Evolutionary conservation across 2,113 vertebrate genomes (phyloP).

Genomic region (Panthera uncia): DNA sequence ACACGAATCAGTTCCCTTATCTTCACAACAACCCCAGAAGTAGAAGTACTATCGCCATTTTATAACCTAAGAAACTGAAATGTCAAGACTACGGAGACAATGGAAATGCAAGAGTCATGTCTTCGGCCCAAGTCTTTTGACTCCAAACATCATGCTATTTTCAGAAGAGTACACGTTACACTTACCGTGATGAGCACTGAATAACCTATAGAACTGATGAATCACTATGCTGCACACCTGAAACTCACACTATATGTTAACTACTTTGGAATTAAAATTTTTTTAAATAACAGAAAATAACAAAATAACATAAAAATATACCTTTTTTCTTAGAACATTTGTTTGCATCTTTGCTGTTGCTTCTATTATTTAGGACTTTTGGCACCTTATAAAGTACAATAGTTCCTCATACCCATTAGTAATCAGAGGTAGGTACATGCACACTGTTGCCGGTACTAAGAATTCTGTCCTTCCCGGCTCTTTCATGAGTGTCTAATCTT

Average conservation of each 20-base stretch:
- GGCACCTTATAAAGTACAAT: not conserved
- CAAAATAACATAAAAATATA: not conserved
- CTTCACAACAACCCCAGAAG: not conserved
- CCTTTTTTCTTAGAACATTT: not conserved
- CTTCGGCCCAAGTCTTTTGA: not conserved
- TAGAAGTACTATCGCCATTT: not conserved
- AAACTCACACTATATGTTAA: not conserved
- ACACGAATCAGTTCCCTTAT: not conserved
- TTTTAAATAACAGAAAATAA: not conserved
- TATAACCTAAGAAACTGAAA: conserved; percentile 19
- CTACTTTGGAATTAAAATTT: not conserved
- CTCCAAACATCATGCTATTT: not conserved
- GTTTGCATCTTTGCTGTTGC: not conserved
- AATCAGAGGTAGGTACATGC: not conserved
- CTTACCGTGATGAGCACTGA: not conserved
- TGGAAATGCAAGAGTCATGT: not conserved
- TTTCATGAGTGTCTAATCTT: not conserved
- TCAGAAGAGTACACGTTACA: not conserved
- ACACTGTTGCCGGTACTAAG: not conserved
- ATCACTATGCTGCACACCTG: not conserved
- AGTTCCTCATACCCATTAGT: not conserved
- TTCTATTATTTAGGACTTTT: not conserved
- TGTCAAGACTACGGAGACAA: not conserved
- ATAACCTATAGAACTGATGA: not conserved
- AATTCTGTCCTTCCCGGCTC: not conserved